These are phyloP conservation scores for Shinisaurus crocodilurus DNA, from an alignment of 2,113 vertebrate genomes.

Conservation along the genomic window DNA sequence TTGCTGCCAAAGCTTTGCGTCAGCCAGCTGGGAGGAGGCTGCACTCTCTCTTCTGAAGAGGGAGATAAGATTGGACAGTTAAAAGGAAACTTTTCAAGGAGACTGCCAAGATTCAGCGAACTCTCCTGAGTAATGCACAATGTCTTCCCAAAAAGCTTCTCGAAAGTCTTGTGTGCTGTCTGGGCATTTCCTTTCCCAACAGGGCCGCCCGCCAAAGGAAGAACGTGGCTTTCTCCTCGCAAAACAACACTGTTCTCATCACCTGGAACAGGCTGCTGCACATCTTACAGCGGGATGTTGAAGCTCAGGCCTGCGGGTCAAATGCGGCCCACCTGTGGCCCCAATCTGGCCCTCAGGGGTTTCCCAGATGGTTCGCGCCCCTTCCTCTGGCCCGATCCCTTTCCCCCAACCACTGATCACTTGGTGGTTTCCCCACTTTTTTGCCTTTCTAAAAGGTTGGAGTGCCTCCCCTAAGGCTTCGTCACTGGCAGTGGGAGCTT, in stretches of 20 bases:
- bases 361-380: no score
- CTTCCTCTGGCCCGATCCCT: no score
- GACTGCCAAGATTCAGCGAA: slow-evolving; percentile 40
- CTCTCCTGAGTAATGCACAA: neutral
- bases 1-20: slow-evolving; percentile 44
- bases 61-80: slow-evolving; percentile 36
- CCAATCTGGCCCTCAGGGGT: no score
- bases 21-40: slow-evolving; percentile 27
- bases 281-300: neutral
- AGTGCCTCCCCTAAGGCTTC: no score
- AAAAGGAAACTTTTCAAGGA: slow-evolving; percentile 30
- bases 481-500: no score
- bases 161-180: neutral
- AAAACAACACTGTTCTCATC: neutral
- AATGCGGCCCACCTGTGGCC: no score
- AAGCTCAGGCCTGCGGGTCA: no score
- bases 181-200: slow-evolving; percentile 23
- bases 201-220: neutral
- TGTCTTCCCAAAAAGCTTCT: slow-evolving; percentile 22
- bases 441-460: no score
- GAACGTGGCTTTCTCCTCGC: rapidly evolving
- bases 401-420: no score
- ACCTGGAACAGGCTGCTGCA: neutral
- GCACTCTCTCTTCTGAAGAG: neutral
- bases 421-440: no score